A percentile compares a stretch with the other conserved stretches of the same genome.
These are phyloP conservation scores for Ellobium chinense DNA, from an alignment of 2,888 invertebrate species.

Conservation along the genomic window DNA sequence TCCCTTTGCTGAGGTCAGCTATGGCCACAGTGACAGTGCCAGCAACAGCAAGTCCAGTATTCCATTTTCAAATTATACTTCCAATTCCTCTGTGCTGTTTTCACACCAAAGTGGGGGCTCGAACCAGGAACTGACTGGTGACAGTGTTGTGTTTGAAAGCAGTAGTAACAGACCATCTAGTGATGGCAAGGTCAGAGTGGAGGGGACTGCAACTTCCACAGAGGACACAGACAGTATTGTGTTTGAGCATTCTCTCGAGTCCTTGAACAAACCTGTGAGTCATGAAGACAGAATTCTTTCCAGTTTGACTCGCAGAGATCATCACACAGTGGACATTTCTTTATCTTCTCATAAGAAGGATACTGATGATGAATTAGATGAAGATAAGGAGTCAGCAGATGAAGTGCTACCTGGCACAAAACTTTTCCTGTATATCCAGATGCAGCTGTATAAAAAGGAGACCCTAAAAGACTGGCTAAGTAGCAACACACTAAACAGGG, in stretches of 20 bases:
- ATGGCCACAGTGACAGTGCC: not conserved
- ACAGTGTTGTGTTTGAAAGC: constrained; percentile 40
- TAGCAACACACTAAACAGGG: constrained; percentile 71
- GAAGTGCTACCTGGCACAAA: constrained; percentile 46
- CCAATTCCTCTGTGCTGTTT: constrained; percentile 4
- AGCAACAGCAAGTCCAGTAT: constrained; percentile 47
- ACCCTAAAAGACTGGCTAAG: constrained; percentile 94
- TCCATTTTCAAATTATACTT: constrained; percentile 50
- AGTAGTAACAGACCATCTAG: not conserved
- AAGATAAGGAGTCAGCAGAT: not conserved
- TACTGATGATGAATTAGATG: not conserved
- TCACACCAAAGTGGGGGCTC: not conserved
- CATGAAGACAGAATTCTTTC: not conserved
- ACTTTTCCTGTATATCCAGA: constrained; percentile 95
- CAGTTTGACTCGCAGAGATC: not conserved
- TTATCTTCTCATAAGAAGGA: constrained; percentile 1
- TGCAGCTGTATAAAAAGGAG: constrained; percentile 95
- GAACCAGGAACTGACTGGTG: constrained; percentile 11
- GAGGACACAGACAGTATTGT: not conserved
- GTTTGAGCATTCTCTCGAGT: not conserved
- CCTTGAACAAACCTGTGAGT: not conserved
- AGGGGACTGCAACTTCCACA: not conserved
- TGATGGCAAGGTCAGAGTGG: not conserved
- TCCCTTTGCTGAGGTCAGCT: not conserved
- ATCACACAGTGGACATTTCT: not conserved